Base-by-base conservation (phyloP, 2,888 invertebrate species). In the Lamproptera curius region DNA sequence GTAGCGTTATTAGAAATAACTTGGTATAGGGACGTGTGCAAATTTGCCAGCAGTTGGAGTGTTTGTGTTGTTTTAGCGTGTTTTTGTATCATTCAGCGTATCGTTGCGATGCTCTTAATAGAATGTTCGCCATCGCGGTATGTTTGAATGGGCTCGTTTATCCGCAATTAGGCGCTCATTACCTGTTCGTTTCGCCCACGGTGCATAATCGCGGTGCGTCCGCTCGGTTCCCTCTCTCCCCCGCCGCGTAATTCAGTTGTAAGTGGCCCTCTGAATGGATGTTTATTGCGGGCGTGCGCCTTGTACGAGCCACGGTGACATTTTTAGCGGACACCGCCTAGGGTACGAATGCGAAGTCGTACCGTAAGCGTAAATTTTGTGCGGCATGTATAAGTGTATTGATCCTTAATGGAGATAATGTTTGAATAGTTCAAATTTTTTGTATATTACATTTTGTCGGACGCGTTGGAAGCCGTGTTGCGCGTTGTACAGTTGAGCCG, bases 91-190 rank as follows among this genome's bases (percentile, higher is more conserved):
- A 58, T 63, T 63, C 60, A 57, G 48, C 20, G 45, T 53, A 51
- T 52, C 40, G 51, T 55, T 52, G 9, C 51, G 42, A 54, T 48
- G 51, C 54, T 57, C 60, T 11, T 57, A 60, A 62, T 59, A 56
- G 52, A 53, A 53, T 65, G 74, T 75, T 73, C 73, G 60, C 59
- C 61, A 56, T 56, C 55, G 62, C 65, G 63, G 73, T 71, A 77
- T 76, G 75, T 58, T 57, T 76, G 73, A 82, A 77, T 79, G 65
- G 31, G 72, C 58, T 70, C 73, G 76, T 75, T 81, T 76, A 75
- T 68, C 65, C 66, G 71, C 73, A 82, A 81, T 82, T 81, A 80
- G 69, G 68, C 58, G 66, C 65, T 73, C 70, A 75, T 79, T 79
- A 75, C 61, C 56, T 62, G 66, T 72, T 67, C 70, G 73, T 75